Base-by-base conservation (phyloP, 2,888 invertebrate species). In the Pseudococcus jackbeardsleyi region DNA sequence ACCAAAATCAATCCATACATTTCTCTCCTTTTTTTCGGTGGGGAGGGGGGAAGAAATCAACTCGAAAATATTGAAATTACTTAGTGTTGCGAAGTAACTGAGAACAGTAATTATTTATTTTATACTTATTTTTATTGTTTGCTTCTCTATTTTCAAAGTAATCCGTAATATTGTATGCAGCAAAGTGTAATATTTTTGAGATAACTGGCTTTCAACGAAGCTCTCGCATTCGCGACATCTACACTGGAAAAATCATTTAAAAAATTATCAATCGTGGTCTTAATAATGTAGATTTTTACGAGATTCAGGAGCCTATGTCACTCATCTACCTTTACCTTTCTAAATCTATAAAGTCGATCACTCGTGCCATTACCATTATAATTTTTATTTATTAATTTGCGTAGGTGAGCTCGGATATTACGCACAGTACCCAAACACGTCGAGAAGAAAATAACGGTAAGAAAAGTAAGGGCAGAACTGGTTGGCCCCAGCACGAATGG, bases 401-500 rank as follows among this genome's bases (percentile, higher is more conserved):
- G 17, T 33, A 72, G 72, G 33, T 33, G 7, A 72, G 17, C 33
- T 12, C 72, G 46, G 19, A 3, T 11, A 46, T 46, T 46, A 11
- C 79, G 79, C 46, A 82, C 3, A 46, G 11, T 46, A 1, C 19
- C 3, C 79, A 46, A 46, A 12, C 46, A 3, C 79, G 46, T 46
- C 79, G 42, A 82, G 86, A 46, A n/a, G 86, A 82, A n/a, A 88
- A 86, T 15, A 90, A 89, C 79, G 68, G 85, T 9, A 89, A 90
- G 89, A 93, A 94, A 90, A 92, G 94, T 89, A 97, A 97, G 92
- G 97, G 97, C 0, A 94, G 98, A 89, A 98, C 98, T 0, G 98
- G 98, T 17, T 98, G 98, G 98, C 98, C 98, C 0, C 98, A 98
- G 91, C 97, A 97, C 92, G 98, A 98, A 90, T 98, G 98, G 98